Evolutionary conservation across 2,888 invertebrate genomes (phyloP), one percentile per base, ranked within the genome.

Genomic region (Panorpa germanica): DNA sequence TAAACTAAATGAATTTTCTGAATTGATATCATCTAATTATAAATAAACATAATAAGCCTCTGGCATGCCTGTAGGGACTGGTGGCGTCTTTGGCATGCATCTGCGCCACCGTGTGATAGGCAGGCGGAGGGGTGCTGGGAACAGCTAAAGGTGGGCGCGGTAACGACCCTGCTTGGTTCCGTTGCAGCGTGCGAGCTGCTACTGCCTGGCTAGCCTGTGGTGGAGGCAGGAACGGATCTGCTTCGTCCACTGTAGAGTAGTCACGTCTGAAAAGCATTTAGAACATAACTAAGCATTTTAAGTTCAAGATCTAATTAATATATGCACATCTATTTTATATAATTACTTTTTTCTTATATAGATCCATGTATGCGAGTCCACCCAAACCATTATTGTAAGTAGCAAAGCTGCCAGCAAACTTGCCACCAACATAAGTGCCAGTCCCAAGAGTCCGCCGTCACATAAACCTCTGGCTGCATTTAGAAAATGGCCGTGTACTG

Each of bases 301-400:
- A n/a, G n/a, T n/a, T n/a, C n/a, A 18, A 15, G n/a, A 29, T 17
- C 17, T 32, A 31, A 12, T 13, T 28, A 18, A 12, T 23, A 15
- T 14, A 33, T 11, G n/a, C 10, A 25, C 8, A 13, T n/a, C 20
- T 16, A 26, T 13, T 10, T 22, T 24, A 20, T 17, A 12, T 18
- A 28, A 28, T 65, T 58, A 72, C 88, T 78, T 75, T 57, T 77
- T 86, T 46, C 86, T 72, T 40, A 91, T 88, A 49, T 91, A 88
- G 49, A 91, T 90, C 91, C 93, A 93, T 6, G 91, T 88, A 47
- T 91, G 90, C 4, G 90, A 91, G 49, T 91, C 88, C 31, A 93
- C 76, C 65, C 91, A 82, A 29, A 91, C 90, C 42, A 91, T 72
- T 17, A 88, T 71, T 1, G 91, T 90, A 52, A 93, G 75, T 42